Evolutionary conservation across 2,888 invertebrate genomes (phyloP), one percentile per base, ranked within the genome.

Genomic region (Himalopsyche tibetana): DNA sequence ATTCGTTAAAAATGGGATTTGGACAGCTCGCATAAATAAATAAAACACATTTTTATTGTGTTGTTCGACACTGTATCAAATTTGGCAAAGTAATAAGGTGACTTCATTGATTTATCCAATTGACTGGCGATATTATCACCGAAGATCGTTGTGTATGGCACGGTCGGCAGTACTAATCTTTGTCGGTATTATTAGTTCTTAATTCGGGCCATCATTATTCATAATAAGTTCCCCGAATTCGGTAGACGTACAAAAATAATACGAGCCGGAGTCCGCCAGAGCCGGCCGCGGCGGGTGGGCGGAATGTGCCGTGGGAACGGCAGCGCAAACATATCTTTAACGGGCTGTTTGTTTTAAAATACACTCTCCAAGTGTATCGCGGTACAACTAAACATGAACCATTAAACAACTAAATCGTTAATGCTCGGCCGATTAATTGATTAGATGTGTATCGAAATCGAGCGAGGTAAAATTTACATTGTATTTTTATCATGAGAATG

Each of bases 201-300:
- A 88, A 88, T 88, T 88, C 85, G 86, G 87, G 87, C 87, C 87
- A 88, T 88, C 88, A 88, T 88, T 88, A 88, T 88, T 88, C 88
- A 88, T 88, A 88, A 88, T 88, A 87, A 87, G 85, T 88, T 88
- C 88, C 69, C 56, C 84, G 88, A 88, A 88, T 81, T 82, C 69
- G 82, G 82, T 63, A 80, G 85, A 69, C 81, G 85, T 82, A 45
- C 38, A 82, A 51, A 84, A 80, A 28, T 74, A 45, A 63, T 42
- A 42, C 42, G 40, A 69, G 63, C 63, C 42, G 55, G 82, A 63
- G 38, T 12, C 40, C 4, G 40, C 51, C 69, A 82, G 82, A 45
- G 79, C 51, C 40, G 69, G 4, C 63, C 82, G 84, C 88, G 88
- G 88, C 88, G 88, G 88, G 88, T 86, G 88, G 87, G 74, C 86